These are phyloP conservation scores for Zaprionus bogoriensis DNA, from an alignment of 2,888 invertebrate species.

Conservation along the genomic window DNA sequence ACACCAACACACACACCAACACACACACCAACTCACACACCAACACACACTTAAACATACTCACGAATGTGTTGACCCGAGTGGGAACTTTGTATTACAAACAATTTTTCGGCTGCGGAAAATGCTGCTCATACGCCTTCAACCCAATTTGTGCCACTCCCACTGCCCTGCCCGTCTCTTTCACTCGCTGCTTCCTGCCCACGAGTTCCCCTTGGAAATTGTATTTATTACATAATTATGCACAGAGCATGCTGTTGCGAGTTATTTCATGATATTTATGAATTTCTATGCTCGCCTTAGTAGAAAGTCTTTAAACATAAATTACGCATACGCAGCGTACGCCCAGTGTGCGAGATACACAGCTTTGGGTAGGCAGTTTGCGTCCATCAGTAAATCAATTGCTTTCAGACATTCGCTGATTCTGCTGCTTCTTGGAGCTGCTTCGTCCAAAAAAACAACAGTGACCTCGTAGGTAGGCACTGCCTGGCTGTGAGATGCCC, in stretches of 20 bases:
- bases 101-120: constrained; percentile 37
- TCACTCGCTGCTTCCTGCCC: not conserved
- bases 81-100: constrained; percentile 35
- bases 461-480: not conserved
- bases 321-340: constrained; percentile 26
- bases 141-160: not conserved
- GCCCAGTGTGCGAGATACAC: not conserved
- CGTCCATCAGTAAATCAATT: constrained; percentile 21
- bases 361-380: not conserved
- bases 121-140: not conserved
- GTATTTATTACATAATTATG: constrained; percentile 75
- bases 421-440: too few species aligned
- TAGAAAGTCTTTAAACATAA: constrained; percentile 6
- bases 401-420: not conserved
- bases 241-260: constrained; percentile 43
- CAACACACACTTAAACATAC: constrained; percentile 1
- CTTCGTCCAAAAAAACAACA: too few species aligned
- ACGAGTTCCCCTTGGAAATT: constrained; percentile 58
- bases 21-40: not conserved
- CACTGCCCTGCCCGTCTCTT: too few species aligned
- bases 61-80: constrained; percentile 42
- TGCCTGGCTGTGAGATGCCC: not conserved
- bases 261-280: constrained; percentile 30
- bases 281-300: constrained; percentile 16
- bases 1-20: constrained; percentile 2